Evolutionary conservation across 2,888 invertebrate species (phyloP).

Genomic region (Microplitis manilae): DNA sequence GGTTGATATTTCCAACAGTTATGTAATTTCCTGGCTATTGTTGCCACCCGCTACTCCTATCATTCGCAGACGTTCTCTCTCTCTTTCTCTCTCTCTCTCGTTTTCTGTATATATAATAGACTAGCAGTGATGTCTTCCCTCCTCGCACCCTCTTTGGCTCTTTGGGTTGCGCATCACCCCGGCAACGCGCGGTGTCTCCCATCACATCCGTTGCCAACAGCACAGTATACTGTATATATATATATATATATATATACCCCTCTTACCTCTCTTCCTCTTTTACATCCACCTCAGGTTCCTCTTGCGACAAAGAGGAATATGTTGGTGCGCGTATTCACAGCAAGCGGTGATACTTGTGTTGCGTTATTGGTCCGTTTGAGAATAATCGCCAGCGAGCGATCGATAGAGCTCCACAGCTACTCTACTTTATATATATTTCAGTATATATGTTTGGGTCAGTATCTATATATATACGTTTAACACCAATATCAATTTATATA

Average conservation of each 20-base stretch:
- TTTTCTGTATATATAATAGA: conserved; percentile 17
- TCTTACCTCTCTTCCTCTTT: conserved; percentile 35
- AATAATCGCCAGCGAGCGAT: conserved; percentile 32
- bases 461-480: neutral
- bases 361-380: conserved; percentile 35
- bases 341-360: conserved; percentile 18
- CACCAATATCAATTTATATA: no score
- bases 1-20: conserved; percentile 72
- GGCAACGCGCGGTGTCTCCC: conserved; percentile 37
- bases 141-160: conserved; percentile 34
- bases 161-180: conserved; percentile 45
- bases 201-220: conserved; percentile 24
- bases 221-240: neutral
- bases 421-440: no score
- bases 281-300: conserved; percentile 30
- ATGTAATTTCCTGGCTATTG: conserved; percentile 72
- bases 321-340: conserved; percentile 35
- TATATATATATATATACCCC: conserved; percentile 8
- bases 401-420: conserved; percentile 19
- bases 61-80: conserved; percentile 62
- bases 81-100: conserved; percentile 34
- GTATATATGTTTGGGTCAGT: no score
- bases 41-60: conserved; percentile 66
- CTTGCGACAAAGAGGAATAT: conserved; percentile 38
- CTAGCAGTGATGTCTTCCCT: conserved; percentile 27